These are phyloP conservation scores for Origma solitaria DNA, from an alignment of 2,113 vertebrate species.

Conservation along the genomic window DNA sequence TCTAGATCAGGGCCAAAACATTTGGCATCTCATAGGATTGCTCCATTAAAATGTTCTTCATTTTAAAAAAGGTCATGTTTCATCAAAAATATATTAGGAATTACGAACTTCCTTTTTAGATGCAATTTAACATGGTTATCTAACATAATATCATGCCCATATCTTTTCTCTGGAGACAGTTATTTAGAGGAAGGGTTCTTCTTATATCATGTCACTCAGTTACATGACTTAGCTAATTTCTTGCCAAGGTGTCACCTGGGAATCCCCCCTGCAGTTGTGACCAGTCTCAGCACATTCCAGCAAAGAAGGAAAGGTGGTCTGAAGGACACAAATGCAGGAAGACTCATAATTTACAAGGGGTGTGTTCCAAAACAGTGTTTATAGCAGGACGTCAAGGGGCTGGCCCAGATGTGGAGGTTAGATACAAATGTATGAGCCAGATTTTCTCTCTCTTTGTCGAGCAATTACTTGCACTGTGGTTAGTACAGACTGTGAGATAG, in stretches of 20 bases:
- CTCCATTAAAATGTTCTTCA: constrained; percentile 22
- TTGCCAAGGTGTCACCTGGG: not conserved
- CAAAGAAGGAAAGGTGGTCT: not conserved
- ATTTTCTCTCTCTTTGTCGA: not conserved
- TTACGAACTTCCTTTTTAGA: not conserved
- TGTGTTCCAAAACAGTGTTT: not conserved
- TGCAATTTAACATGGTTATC: not conserved
- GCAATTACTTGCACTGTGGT: not conserved
- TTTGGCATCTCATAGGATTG: constrained; percentile 11
- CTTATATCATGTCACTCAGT: not conserved
- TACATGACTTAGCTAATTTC: not conserved
- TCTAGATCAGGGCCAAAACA: constrained; percentile 14
- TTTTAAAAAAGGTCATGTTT: not conserved
- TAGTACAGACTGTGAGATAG: not conserved
- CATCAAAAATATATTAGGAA: not conserved
- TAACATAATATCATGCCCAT: not conserved
- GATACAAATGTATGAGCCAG: not conserved
- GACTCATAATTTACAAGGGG: not conserved
- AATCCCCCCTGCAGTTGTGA: not conserved
- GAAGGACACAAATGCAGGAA: not conserved
- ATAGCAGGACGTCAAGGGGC: not conserved
- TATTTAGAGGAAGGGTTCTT: not conserved
- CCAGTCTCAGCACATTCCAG: not conserved
- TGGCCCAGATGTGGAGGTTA: not conserved
- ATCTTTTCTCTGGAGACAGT: not conserved